Evolutionary conservation across 2,113 vertebrate genomes (phyloP), one percentile per base, ranked within the genome.

Genomic region (Heterotilapia buettikoferi): DNA sequence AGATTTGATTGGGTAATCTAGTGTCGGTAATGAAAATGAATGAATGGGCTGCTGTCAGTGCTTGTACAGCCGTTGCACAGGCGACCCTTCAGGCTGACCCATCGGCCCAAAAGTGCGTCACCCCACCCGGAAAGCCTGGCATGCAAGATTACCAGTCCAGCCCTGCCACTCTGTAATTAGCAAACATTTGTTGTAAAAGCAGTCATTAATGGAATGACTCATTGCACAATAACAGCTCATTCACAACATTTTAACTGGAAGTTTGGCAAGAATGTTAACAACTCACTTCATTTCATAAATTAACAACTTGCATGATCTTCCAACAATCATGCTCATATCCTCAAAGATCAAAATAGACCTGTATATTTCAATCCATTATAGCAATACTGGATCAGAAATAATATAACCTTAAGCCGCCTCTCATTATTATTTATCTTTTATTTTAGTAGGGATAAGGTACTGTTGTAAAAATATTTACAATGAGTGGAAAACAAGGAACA

Each of bases 321-420:
- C 26, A 78, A 19, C 6, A 31, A 78, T 52, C 73, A 31, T 19
- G 16, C 45, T 50, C 24, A 47, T 50, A 47, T 31, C 16, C 18
- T 31, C 26, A 7, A 52, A 31, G 10, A 52, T 19, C 6, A 78
- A 50, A 78, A 31, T 31, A 78, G 7, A 10, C 16, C 24, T 50
- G 0, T 4, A 47, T 47, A 29, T 78, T 50, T 52, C 43, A 78
- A 7, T 31, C 3, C 21, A 18, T 73, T 73, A 26, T 1, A 18
- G 6, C 26, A 78, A 50, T 78, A 78, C 6, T 33, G 73, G 16
- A 31, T 78, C 73, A 78, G 68, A 45, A 45, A 26, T 73, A 45
- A 73, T 18, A 26, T 24, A 73, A 40, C 66, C 63, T 40, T 71
- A 1, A 1, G 0, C 7, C 7, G 0, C 11, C n/a, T 73, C 21